Base-by-base conservation (phyloP, 2,113 vertebrate species). In the Columba livia region DNA sequence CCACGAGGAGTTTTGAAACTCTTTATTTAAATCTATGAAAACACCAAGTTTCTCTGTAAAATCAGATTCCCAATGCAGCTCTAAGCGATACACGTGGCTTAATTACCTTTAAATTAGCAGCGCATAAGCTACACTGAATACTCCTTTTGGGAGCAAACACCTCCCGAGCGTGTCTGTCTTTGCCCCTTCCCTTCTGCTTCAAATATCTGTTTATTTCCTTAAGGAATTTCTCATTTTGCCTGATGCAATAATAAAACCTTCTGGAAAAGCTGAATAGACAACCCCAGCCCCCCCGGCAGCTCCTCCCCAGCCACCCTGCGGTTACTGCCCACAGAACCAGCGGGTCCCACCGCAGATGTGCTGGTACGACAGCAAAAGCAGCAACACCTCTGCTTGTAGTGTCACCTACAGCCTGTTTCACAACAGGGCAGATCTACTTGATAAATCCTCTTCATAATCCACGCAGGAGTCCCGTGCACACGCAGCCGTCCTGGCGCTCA, bases 311-410 rank as follows among this genome's bases (percentile, higher is more conserved):
- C 3, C 5, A 12, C 5, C 4, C 67, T 40, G 2, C 15, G 13
- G 17, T 5, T 12, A 4, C 36, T 31, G 23, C 58, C 58, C 11
- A 9, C 8, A 5, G 2, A 14, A n/a, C 3, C 44, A 42, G 36
- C 3, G 58, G 86, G 10, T 42, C 54, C 58, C 1, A 2, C 64
- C 15, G 26, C 8, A 12, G 38, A 36, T 0, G 1, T 1, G 4
- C 54, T 1, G 24, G 44, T 9, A 15, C 0, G 1, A 64, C 48
- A 69, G 31, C 53, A 32, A 11, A 53, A 12, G 0, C 1, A 32
- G 15, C 53, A n/a, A 19, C 0, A 0, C 25, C 53, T 1, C 5
- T 0, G 36, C 1, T 19, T 18, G 1, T 0, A 15, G 18, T 0
- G 38, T 4, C 36, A 5, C 3, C 1, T 65, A 28, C 54, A n/a